Evolutionary conservation across 2,113 vertebrate species (phyloP), one percentile per base, ranked within the genome.

Genomic region (Bos taurus): DNA sequence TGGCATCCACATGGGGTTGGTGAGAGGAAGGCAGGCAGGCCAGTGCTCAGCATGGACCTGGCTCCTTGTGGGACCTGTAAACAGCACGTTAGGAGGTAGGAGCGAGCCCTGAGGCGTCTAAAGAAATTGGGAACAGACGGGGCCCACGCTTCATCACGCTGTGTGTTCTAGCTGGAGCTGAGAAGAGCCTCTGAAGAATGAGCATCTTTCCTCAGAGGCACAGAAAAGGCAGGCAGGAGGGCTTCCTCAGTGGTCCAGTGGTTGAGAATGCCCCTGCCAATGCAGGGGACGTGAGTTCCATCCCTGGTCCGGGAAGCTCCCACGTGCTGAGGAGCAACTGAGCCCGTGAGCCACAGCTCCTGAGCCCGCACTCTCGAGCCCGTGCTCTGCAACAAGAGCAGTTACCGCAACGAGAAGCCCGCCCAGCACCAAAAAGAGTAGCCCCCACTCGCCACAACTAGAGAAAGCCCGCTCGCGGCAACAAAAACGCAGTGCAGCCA

Each of bases 111-210:
- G 74, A 78, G 80, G 19, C 2, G 0, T 5, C 60, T 7, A 3
- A 52, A 15, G 11, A 90, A 54, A 48, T 3, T 11, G 57, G 57
- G 33, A 12, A 2, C 12, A 2, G 0, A 2, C 0, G 0, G 46
- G 30, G 74, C 17, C 36, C 48, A 16, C 0, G 2, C 16, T 19
- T 26, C 2, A 2, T 21, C 78, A 19, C 0, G 1, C 6, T 4
- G 13, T 36, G 14, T 10, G 8, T 19, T 43, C n/a, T 10, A 16
- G 88, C 26, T 54, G 8, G 21, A n/a, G 52, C 21, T 52, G 43
- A 57, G 62, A 57, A 56, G 17, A 43, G 54, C 21, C 33, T 7
- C 23, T 40, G 11, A 43, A 90, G 30, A 91, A 60, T 1, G 57
- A 91, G 43, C n/a, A 30, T 0, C 74, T n/a, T 86, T 56, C 81